These are phyloP conservation scores for Lepus oiostolus DNA, from an alignment of 2,797 vertebrate genomes.

Conservation along the genomic window DNA sequence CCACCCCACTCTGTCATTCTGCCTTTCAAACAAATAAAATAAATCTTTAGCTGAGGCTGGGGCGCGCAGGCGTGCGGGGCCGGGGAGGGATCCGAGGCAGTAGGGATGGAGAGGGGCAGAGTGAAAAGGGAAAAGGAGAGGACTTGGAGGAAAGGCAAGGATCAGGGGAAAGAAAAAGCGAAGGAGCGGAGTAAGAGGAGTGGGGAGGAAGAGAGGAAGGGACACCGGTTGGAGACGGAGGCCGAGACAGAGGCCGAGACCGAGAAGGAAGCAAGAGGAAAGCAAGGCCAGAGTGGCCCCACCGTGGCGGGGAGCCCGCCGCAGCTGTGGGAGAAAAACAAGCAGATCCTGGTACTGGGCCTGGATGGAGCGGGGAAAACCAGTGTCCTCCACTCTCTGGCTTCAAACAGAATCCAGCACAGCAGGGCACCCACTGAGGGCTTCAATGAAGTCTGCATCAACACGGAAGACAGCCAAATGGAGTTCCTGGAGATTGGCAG, in stretches of 20 bases:
- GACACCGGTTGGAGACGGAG: background rate
- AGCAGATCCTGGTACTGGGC: conserved; percentile 96
- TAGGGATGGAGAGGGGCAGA: conserved; percentile 60
- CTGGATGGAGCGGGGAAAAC: conserved; percentile 97
- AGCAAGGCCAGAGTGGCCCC: background rate
- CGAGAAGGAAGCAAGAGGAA: background rate
- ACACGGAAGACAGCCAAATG: conserved; percentile 90
- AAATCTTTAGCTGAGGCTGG: background rate
- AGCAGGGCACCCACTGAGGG: conserved; percentile 93
- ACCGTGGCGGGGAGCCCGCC: background rate
- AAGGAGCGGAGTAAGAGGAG: background rate
- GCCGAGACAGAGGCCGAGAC: no score
- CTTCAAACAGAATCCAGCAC: conserved; percentile 90
- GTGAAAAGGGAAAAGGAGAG: background rate
- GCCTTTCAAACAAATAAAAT: no score
- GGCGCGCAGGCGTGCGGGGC: conserved; percentile 49
- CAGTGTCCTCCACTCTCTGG: conserved; percentile 92
- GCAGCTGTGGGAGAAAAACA: conserved; percentile 83
- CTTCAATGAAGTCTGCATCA: conserved; percentile 93
- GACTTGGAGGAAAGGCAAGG: background rate
- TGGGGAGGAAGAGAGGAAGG: background rate
- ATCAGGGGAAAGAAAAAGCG: background rate
- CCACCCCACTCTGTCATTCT: no score
- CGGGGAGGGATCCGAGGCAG: rapidly evolving
- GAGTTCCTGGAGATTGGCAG: conserved; percentile 98